Conservation (phyloP, 2,797 vertebrate genomes). For the Crax fasciolata region DNA sequence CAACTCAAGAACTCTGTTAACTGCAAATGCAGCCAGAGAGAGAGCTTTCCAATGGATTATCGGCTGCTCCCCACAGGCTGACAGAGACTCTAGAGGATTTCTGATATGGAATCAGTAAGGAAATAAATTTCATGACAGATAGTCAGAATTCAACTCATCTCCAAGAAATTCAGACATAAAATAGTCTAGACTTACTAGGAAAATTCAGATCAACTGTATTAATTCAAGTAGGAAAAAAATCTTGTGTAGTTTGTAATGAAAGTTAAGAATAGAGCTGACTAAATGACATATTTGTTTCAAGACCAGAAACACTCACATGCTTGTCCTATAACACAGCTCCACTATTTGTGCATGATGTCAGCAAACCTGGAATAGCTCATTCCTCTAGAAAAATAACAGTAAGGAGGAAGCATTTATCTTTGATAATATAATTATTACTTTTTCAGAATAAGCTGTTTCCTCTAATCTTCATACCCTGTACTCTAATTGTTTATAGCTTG, state of each 20-base stretch:
- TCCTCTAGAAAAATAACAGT: neutral
- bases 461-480: neutral
- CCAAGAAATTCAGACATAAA: neutral
- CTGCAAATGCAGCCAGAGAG: neutral
- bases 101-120: neutral
- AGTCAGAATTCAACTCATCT: neutral
- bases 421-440: neutral
- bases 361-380: neutral
- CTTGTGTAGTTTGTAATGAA: neutral
- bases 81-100: neutral
- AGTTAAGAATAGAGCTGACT: neutral
- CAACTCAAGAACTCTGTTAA: neutral
- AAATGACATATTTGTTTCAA: neutral
- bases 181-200: neutral
- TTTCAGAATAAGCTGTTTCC: neutral
- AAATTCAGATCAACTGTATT: neutral
- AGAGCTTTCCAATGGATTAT: neutral
- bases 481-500: neutral
- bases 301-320: neutral
- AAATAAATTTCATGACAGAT: neutral
- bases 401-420: neutral
- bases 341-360: neutral
- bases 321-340: neutral
- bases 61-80: neutral
- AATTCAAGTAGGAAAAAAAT: neutral